A percentile compares a stretch with the other conserved stretches of the same genome.
Evolutionary conservation across 64 coral and sea anemone genomes (phyloP).

Genomic region (Trachythela sp.): DNA sequence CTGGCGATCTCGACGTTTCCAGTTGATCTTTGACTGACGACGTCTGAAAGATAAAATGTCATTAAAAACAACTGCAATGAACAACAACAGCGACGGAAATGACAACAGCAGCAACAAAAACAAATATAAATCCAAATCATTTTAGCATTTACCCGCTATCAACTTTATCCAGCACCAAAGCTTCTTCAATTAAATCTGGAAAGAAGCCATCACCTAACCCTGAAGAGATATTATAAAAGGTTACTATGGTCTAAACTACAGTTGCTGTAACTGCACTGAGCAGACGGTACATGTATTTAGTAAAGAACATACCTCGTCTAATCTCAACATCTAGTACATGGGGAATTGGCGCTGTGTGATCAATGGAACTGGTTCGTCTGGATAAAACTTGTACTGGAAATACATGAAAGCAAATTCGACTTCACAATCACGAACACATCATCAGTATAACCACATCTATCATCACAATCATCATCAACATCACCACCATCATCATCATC

Average conservation of each 20-base stretch:
- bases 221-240: not conserved
- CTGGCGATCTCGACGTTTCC: conserved; percentile 66
- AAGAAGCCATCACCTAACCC: conserved; percentile 35
- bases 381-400: conserved; percentile 82
- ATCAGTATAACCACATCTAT: too few species aligned
- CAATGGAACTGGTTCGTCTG: conserved; percentile 77
- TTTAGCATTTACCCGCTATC: conserved; percentile 45
- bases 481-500: not conserved
- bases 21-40: conserved; percentile 76
- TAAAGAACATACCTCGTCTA: not conserved
- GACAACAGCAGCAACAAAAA: too few species aligned
- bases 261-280: too few species aligned
- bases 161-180: conserved; percentile 51
- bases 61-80: not conserved
- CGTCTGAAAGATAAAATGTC: conserved; percentile 26
- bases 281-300: too few species aligned
- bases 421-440: not conserved
- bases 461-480: not conserved
- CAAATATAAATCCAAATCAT: not conserved
- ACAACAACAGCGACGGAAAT: too few species aligned
- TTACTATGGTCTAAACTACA: not conserved
- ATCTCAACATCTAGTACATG: conserved; percentile 56
- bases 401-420: not conserved
- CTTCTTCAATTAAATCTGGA: conserved; percentile 43
- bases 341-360: conserved; percentile 75